phyloP scores from a whole-genome alignment of 2,113 vertebrate species.

The Tinamus guttatus region DNA sequence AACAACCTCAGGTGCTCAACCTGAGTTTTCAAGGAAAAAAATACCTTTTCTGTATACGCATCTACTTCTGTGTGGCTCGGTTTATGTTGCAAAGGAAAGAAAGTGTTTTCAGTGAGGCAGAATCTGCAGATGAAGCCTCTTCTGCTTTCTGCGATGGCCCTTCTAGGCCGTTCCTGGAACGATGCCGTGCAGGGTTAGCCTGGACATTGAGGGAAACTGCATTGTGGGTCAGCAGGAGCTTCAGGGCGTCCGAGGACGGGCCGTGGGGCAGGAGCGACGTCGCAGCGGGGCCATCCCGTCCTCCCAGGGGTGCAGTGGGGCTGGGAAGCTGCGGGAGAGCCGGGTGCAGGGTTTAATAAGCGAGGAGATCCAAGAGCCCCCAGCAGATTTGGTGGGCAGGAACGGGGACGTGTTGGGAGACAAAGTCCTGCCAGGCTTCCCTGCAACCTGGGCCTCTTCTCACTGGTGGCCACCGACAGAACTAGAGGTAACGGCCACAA shows the following conservation, averaged over 20 bases:
- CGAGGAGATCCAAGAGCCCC: rapidly evolving
- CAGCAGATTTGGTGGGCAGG: neutral
- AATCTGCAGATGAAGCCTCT: neutral
- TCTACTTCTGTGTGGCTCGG: neutral
- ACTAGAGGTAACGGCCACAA: too few species aligned
- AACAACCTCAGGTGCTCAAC: neutral
- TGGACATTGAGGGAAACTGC: neutral
- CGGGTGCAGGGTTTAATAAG: neutral
- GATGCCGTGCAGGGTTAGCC: too few species aligned
- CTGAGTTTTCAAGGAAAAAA: neutral
- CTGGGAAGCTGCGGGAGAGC: neutral
- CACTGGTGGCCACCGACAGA: too few species aligned
- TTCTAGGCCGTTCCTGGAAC: too few species aligned
- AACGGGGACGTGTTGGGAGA: neutral
- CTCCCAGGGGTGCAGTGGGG: neutral
- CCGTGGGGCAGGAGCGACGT: neutral
- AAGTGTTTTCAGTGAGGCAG: neutral
- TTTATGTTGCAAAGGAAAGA: neutral
- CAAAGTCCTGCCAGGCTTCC: neutral
- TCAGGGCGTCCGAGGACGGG: neutral
- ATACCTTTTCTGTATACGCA: neutral
- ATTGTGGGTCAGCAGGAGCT: too few species aligned
- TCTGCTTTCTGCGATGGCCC: too few species aligned
- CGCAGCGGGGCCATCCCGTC: too few species aligned
- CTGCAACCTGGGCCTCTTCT: too few species aligned